Base-by-base conservation (phyloP, 1,140 invertebrate genomes). In the Drosophila nasuta region DNA sequence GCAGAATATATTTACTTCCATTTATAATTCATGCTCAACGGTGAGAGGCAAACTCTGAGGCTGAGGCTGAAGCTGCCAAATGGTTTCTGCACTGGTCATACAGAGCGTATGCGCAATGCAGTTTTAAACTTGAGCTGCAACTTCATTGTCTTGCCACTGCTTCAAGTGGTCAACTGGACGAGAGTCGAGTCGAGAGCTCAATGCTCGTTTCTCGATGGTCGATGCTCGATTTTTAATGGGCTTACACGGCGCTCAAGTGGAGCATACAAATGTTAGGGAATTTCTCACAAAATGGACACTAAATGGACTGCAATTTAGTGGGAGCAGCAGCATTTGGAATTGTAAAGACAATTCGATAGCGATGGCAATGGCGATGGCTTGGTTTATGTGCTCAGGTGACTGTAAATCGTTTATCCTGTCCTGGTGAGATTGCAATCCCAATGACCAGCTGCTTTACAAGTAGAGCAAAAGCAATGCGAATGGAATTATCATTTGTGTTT, bases 181-280 rank as follows among this genome's bases (percentile, higher is more conserved):
- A 38, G 35, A 38, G 35, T 38, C 35, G 35, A 38, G 35, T 38
- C 68, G 56, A 65, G 35, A 56, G 41, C 13, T 33, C 51, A 10
- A 11, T 49, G 11, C 5, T 48, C 46, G 10, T 7, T 33, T 3
- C 28, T 54, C 51, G 25, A 15, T 58, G 68, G 13, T 65, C 60
- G 28, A 20, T 43, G 59, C 58, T 64, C 33, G 51, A 51, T 66
- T 71, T 59, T 65, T 71, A 72, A 72, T 72, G 68, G 62, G 46
- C 48, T 66, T 72, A 65, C 62, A 71, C 46, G 62, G 28, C 48
- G 30, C 56, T 75, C 46, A 75, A 75, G 54, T 60, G 33, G 38
- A 13, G 74, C 74, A 72, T 76, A 76, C 74, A 76, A 76, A 76
- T 76, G 74, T 41, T 57, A n/a, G 60, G 4, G 52, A 48, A 76